Percentiles rank a stretch among this genome's conserved stretches.
Conservation (phyloP, 2,113 vertebrate genomes). For the Varanus komodoensis region DNA sequence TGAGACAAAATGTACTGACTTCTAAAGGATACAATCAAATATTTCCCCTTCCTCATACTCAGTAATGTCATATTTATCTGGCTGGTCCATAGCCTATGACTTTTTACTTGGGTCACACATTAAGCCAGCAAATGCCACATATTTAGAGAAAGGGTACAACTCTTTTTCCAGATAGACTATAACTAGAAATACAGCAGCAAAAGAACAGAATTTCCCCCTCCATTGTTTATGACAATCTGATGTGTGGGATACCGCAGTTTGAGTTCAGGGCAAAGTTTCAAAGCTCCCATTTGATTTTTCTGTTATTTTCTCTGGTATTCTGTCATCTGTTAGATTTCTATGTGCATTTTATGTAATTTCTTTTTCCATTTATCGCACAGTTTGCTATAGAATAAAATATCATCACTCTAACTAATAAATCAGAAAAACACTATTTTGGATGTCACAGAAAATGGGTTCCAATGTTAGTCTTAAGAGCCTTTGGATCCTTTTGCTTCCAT, state of each 20-base stretch:
- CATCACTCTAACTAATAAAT: slow-evolving; percentile 37
- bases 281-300: slow-evolving; percentile 10
- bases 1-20: too few species aligned
- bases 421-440: slow-evolving; percentile 36
- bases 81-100: background rate
- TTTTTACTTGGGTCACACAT: background rate
- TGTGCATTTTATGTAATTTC: slow-evolving; percentile 29
- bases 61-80: background rate
- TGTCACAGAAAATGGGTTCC: slow-evolving; percentile 33
- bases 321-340: slow-evolving; percentile 6
- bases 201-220: background rate
- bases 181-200: background rate
- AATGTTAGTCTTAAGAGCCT: slow-evolving; percentile 12
- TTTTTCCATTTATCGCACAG: slow-evolving; percentile 19
- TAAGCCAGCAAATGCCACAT: background rate
- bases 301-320: slow-evolving; percentile 18
- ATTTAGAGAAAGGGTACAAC: background rate
- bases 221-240: slow-evolving; percentile 22
- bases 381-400: slow-evolving; percentile 42
- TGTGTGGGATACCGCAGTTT: background rate
- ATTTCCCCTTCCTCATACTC: background rate
- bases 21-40: background rate
- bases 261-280: slow-evolving; percentile 22
- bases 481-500: slow-evolving; percentile 32
- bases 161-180: background rate